Conservation (phyloP, 64 coral and sea anemone genomes). For the Platygyra sinensis region DNA sequence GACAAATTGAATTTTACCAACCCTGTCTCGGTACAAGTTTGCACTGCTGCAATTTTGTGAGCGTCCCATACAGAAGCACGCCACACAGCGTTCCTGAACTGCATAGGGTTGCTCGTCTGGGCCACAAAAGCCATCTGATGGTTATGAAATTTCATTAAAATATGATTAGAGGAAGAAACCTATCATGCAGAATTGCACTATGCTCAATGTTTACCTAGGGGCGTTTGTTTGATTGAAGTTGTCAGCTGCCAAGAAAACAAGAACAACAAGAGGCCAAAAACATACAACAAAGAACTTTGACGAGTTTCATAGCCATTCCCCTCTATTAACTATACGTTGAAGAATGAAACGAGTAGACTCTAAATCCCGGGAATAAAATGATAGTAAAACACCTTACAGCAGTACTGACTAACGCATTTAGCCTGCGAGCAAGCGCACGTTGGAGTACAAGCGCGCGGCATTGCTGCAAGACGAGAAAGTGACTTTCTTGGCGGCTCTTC, state of each 20-base stretch:
- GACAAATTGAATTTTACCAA: not conserved
- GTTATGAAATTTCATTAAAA: not conserved
- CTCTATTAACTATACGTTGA: no score
- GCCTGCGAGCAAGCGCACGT: no score
- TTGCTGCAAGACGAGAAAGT: no score
- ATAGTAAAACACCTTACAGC: not conserved
- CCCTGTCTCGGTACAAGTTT: slow-evolving; percentile 18
- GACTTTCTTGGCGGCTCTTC: no score
- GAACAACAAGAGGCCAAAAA: no score
- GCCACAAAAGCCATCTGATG: slow-evolving; percentile 21
- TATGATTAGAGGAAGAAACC: not conserved
- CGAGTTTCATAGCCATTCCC: no score
- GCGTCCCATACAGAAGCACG: slow-evolving; percentile 8
- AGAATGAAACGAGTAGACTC: not conserved
- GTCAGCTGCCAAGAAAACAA: no score
- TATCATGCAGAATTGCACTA: not conserved
- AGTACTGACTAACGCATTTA: no score
- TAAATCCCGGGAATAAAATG: no score
- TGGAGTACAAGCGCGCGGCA: no score
- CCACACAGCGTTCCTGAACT: not conserved
- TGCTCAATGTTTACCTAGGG: not conserved
- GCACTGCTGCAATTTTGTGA: slow-evolving; percentile 16
- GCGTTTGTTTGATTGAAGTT: no score
- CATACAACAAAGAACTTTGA: no score
- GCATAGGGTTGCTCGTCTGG: slow-evolving; percentile 1